phyloP scores from a whole-genome alignment of 23 tunicate genomes.

The Oikopleura albicans region DNA sequence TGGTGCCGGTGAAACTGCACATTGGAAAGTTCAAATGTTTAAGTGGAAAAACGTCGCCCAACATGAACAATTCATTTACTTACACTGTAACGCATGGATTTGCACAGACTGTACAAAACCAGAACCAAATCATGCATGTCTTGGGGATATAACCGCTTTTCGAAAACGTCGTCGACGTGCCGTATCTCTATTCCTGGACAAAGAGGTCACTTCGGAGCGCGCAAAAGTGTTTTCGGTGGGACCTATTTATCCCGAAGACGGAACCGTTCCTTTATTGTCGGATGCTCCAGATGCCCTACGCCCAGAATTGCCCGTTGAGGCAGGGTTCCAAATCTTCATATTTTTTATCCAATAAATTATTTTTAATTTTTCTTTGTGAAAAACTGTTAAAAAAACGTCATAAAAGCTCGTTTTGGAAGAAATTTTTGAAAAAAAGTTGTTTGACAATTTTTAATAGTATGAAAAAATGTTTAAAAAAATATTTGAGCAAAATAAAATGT shows the following conservation, averaged over 20 bases:
- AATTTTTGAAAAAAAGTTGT: too few relatives aligned
- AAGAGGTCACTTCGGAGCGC: background rate
- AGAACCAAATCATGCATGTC: background rate
- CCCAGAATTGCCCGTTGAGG: too few relatives aligned
- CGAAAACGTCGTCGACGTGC: background rate
- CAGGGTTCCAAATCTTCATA: too few relatives aligned
- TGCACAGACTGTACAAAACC: background rate
- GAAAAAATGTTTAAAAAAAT: too few relatives aligned
- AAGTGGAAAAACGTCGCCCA: background rate
- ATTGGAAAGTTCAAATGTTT: background rate
- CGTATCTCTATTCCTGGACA: background rate
- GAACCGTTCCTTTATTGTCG: background rate
- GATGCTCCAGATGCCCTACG: background rate
- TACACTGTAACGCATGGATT: background rate
- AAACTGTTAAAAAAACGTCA: too few relatives aligned
- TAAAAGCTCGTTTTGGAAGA: too few relatives aligned
- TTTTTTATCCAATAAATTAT: too few relatives aligned
- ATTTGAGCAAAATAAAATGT: too few relatives aligned
- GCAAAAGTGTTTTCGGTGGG: background rate
- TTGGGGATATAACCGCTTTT: background rate
- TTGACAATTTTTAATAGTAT: too few relatives aligned
- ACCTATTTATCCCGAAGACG: background rate
- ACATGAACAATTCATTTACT: background rate
- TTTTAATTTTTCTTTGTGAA: too few relatives aligned
- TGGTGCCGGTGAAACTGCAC: background rate